Evolutionary conservation across 2,113 vertebrate genomes (phyloP).

Genomic region (Micromys minutus): DNA sequence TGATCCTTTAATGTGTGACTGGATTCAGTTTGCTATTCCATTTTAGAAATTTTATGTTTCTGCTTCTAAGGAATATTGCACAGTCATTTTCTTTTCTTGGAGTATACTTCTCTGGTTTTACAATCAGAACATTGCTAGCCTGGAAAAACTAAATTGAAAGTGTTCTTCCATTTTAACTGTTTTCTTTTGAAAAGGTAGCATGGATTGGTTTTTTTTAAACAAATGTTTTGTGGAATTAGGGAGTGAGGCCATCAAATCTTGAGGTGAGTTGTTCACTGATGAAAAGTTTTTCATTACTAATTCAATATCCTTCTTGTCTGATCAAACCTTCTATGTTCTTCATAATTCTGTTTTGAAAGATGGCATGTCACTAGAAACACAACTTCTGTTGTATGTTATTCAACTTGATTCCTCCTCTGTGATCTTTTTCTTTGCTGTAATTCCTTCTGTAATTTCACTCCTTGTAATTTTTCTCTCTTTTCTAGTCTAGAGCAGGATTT

Average conservation of each 20-base stretch:
- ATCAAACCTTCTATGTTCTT: not conserved
- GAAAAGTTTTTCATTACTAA: not conserved
- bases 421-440: not conserved
- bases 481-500: too few species aligned
- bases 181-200: not conserved
- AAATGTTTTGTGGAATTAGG: not conserved
- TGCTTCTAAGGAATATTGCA: not conserved
- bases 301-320: not conserved
- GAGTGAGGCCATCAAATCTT: not conserved
- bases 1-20: not conserved
- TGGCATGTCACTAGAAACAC: not conserved
- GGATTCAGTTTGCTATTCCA: not conserved
- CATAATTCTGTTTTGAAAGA: not conserved
- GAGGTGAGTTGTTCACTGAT: not conserved
- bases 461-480: not conserved
- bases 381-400: not conserved
- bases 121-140: not conserved
- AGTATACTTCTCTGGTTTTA: not conserved
- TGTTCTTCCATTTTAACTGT: not conserved
- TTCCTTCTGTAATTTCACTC: not conserved
- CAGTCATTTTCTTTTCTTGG: not conserved
- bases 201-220: not conserved
- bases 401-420: too few species aligned
- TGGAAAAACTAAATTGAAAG: not conserved
- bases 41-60: not conserved